Evolutionary conservation across 1,140 invertebrate species (phyloP).

Genomic region (Heliconius hermathena): DNA sequence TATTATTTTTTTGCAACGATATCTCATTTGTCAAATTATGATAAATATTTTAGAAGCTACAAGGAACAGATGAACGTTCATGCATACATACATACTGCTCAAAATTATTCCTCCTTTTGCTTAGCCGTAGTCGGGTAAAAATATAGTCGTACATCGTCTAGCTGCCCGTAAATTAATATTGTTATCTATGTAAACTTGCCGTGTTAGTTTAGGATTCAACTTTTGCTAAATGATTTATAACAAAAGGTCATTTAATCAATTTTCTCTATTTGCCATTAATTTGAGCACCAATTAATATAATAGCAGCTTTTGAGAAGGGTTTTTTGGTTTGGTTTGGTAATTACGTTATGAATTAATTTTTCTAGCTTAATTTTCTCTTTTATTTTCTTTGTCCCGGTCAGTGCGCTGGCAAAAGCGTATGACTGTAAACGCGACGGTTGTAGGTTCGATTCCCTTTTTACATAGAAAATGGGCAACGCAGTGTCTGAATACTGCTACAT

Average conservation of each 20-base stretch:
- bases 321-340: not conserved
- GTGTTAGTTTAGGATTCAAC: slow-evolving; percentile 9
- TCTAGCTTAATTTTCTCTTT: not conserved
- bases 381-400: not conserved
- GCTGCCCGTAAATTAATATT: not conserved
- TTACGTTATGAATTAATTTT: not conserved
- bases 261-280: slow-evolving; percentile 5
- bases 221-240: slow-evolving; percentile 2
- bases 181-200: not conserved
- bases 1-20: too few species aligned
- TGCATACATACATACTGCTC: too few species aligned
- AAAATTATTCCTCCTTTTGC: too few species aligned
- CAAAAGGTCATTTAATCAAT: slow-evolving; percentile 9
- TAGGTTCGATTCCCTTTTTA: too few species aligned
- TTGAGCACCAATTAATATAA: not conserved
- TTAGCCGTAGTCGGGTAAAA: not conserved
- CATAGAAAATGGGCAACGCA: too few species aligned
- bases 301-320: not conserved
- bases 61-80: too few species aligned
- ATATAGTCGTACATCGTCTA: not conserved
- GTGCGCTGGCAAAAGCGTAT: too few species aligned
- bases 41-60: too few species aligned
- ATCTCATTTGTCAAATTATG: too few species aligned
- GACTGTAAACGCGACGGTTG: too few species aligned
- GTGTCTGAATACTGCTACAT: too few species aligned